A percentile compares a stretch with the other conserved stretches of the same genome.
These are phyloP conservation scores for Dorcus hopei DNA, from an alignment of 2,888 invertebrate genomes.

Conservation along the genomic window DNA sequence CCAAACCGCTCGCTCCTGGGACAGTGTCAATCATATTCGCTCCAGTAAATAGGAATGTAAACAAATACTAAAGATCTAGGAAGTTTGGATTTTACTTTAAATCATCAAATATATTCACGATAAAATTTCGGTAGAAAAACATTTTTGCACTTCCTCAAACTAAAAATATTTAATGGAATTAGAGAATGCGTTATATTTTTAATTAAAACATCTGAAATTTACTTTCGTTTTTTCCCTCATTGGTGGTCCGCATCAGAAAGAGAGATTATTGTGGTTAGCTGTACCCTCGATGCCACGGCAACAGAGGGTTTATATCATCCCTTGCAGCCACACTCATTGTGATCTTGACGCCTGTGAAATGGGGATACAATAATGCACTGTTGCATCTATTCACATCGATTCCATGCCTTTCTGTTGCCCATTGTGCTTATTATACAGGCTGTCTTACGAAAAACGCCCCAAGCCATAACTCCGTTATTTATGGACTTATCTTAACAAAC, in stretches of 20 bases:
- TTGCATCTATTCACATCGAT: neutral
- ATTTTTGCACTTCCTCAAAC: neutral
- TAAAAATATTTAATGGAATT: neutral
- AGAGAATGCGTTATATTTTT: neutral
- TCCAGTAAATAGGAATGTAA: constrained; percentile 14
- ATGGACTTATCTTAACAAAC: too few species aligned
- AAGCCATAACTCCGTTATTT: too few species aligned
- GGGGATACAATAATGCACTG: constrained; percentile 23
- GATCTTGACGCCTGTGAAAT: constrained; percentile 43
- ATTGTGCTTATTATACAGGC: neutral
- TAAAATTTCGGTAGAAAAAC: too few species aligned
- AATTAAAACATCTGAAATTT: neutral
- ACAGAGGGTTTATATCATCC: constrained; percentile 37
- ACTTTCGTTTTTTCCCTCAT: neutral
- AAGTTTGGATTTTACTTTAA: too few species aligned
- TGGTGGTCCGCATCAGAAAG: constrained; percentile 22
- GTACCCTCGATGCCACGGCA: constrained; percentile 21
- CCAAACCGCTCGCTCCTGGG: constrained; percentile 3
- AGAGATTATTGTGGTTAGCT: constrained; percentile 30
- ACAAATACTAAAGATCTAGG: constrained; percentile 4
- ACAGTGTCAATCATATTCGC: constrained; percentile 19
- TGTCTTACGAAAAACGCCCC: too few species aligned
- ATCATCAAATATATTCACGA: too few species aligned
- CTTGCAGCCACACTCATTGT: constrained; percentile 37
- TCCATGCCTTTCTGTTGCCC: neutral